Evolutionary conservation across 92 coral and sea anemone species (phyloP), one percentile per base, ranked within the genome.

Genomic region (Actinostola sp.): DNA sequence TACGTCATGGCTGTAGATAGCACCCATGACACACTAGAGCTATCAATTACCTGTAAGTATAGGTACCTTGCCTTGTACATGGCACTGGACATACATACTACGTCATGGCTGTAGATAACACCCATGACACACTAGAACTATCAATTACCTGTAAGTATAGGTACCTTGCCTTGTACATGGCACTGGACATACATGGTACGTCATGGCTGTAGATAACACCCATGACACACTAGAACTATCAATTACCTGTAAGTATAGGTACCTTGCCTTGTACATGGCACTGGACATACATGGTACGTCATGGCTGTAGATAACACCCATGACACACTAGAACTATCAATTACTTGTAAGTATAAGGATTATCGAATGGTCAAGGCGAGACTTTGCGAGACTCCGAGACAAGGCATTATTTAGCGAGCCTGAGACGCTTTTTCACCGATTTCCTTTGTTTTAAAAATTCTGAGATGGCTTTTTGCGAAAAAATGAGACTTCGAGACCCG

Each of bases 81-180:
- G 98, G 98, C 14, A 52, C 67, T 46, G 98, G 79, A 12, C 70
- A 94, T 71, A 89, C 71, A 13, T 91, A 95, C 63, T 64, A 83
- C 21, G 92, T 94, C 30, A 15, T 94, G 59, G 82, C 72, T 26
- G 75, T 88, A 7, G 88, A 94, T 63, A 63, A 27, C 17, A 61
- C 73, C 4, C 88, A 84, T 31, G 80, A 72, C 20, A 69, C 75
- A 8, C 75, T 94, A 25, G 92, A 91, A 24, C 90, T 94, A 8
- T 88, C 98, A 3, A 56, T 89, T 24, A 71, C 84, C 34, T 91
- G 97, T 89, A 35, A 60, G 84, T 27, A 13, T 16, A 4, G 42
- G 30, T 48, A 30, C 56, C 93, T 3, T 88, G 78, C 49, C 91
- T 94, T 72, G 85, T 84, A 38, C 82, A 83, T 0, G 98, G 98